phyloP scores from a whole-genome alignment of 2,797 vertebrate genomes.

The Huso huso region DNA sequence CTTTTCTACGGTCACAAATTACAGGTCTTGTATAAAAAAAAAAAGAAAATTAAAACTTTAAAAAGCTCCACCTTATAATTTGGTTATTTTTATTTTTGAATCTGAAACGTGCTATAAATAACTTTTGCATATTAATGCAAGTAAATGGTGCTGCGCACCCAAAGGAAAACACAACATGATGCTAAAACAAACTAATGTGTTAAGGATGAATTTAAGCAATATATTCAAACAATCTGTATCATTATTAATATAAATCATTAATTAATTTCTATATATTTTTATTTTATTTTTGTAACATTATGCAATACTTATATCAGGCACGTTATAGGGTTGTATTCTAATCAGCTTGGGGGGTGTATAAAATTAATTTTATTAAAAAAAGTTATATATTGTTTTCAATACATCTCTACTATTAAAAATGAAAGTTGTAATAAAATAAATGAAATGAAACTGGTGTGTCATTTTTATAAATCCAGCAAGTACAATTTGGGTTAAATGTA shows the following conservation, averaged over 20 bases:
- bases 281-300: slow-evolving; percentile 4
- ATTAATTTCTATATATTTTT: slow-evolving; percentile 25
- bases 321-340: slow-evolving; percentile 7
- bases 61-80: no score
- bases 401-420: no score
- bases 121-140: slow-evolving; percentile 21
- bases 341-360: slow-evolving; percentile 18
- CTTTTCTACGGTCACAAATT: slow-evolving; percentile 79
- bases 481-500: no score
- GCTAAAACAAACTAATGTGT: slow-evolving; percentile 17
- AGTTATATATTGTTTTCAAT: no score
- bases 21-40: slow-evolving; percentile 72
- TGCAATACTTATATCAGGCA: slow-evolving; percentile 10
- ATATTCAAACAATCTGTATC: neutral
- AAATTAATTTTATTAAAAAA: no score
- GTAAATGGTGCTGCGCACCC: slow-evolving; percentile 33
- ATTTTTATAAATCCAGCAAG: no score
- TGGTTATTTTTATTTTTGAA: neutral
- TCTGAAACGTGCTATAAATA: slow-evolving; percentile 48
- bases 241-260: neutral
- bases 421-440: no score
- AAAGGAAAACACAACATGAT: slow-evolving; percentile 20
- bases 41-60: no score
- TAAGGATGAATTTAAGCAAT: slow-evolving; percentile 1
- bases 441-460: no score